Conservation (phyloP, 2,113 vertebrate species). For the Thinocorus orbignyianus region DNA sequence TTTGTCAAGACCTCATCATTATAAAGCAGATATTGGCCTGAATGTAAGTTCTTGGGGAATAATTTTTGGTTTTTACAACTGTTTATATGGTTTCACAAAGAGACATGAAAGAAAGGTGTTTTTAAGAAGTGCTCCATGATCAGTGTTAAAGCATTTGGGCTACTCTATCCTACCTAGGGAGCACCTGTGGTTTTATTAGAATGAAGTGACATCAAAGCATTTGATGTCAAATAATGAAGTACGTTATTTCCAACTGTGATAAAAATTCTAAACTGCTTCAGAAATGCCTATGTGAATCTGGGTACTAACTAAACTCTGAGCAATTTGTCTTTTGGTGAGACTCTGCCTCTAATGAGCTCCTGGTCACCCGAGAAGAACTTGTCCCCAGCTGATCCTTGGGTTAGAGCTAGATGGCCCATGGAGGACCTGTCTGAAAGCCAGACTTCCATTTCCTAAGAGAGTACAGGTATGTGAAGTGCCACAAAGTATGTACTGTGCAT, state of each 20-base stretch:
- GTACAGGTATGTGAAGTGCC: background rate
- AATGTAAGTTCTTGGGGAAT: background rate
- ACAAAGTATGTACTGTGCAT: background rate
- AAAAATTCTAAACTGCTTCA: background rate
- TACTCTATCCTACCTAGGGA: background rate
- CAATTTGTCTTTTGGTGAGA: background rate
- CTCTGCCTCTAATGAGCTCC: background rate
- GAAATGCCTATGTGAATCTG: background rate
- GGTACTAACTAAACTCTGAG: background rate
- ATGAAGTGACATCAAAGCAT: background rate
- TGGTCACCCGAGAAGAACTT: background rate
- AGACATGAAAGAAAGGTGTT: background rate
- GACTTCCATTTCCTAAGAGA: background rate
- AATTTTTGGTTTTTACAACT: background rate
- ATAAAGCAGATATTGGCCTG: background rate
- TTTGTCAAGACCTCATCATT: background rate
- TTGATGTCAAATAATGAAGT: background rate
- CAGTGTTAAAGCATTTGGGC: background rate
- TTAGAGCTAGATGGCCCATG: background rate
- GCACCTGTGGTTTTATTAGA: background rate
- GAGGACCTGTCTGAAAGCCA: background rate
- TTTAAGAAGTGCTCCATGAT: background rate
- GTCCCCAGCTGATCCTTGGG: fast-evolving
- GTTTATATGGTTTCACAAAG: background rate
- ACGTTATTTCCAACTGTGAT: background rate